phyloP scores from a whole-genome alignment of 2,888 invertebrate species.

The Drosophila lutescens region DNA sequence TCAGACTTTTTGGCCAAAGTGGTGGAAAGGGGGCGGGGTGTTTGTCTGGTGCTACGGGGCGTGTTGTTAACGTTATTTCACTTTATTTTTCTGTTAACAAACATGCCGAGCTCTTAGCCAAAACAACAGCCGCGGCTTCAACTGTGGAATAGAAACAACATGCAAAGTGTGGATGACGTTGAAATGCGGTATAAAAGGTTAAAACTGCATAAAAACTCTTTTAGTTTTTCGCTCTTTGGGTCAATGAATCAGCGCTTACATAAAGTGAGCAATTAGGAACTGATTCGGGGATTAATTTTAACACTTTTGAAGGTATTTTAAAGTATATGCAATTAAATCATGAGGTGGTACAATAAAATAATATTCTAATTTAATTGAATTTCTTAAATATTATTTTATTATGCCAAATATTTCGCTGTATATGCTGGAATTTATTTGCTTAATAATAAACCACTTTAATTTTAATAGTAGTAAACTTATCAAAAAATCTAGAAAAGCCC shows the following conservation, averaged over 20 bases:
- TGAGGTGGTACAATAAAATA: too few species aligned
- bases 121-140: constrained; percentile 32
- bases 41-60: constrained; percentile 71
- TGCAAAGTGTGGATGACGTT: constrained; percentile 55
- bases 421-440: too few species aligned
- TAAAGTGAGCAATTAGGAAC: neutral
- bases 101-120: constrained; percentile 71
- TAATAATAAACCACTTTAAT: neutral
- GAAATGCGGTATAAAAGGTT: constrained; percentile 32
- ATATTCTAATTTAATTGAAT: too few species aligned
- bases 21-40: constrained; percentile 33
- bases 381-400: too few species aligned
- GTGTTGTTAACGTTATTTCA: constrained; percentile 51
- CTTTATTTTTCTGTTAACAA: constrained; percentile 46
- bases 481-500: neutral
- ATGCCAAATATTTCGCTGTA: too few species aligned
- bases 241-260: constrained; percentile 28
- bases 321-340: too few species aligned
- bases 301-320: too few species aligned
- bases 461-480: neutral
- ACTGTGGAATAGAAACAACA: constrained; percentile 44
- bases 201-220: constrained; percentile 33
- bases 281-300: neutral
- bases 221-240: constrained; percentile 11
- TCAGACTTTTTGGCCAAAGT: constrained; percentile 54